Percentiles rank a stretch among this genome's conserved stretches.
These are phyloP conservation scores for Agonopterix alstromeriana DNA, from an alignment of 2,888 invertebrate species.

Conservation along the genomic window DNA sequence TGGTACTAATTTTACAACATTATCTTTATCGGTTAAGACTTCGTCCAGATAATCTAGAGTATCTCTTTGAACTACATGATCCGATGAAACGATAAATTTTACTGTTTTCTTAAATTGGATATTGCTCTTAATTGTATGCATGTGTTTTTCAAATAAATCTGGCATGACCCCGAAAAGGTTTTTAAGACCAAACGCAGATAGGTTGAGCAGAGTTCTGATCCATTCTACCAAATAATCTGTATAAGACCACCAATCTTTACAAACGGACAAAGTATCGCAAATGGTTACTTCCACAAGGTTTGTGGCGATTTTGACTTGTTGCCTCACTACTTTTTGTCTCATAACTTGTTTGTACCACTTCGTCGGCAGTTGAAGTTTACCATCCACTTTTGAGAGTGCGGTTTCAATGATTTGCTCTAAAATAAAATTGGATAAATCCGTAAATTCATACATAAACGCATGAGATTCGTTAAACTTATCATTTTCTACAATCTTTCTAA, in stretches of 20 bases:
- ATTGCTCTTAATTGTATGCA: constrained; percentile 25
- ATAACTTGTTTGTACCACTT: constrained; percentile 27
- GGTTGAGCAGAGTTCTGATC: constrained; percentile 27
- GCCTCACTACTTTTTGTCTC: constrained; percentile 33
- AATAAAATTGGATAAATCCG: constrained; percentile 35
- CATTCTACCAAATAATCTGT: constrained; percentile 35
- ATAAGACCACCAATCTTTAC: constrained; percentile 28
- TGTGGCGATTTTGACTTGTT: constrained; percentile 33
- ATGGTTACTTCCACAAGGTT: constrained; percentile 27
- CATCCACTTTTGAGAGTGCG: constrained; percentile 22
- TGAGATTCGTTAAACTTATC: constrained; percentile 21
- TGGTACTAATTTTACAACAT: constrained; percentile 20
- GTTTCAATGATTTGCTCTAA: constrained; percentile 26
- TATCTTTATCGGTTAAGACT: constrained; percentile 27
- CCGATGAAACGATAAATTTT: constrained; percentile 17
- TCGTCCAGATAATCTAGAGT: constrained; percentile 41
- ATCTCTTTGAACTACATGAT: constrained; percentile 27
- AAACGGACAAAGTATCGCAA: constrained; percentile 30
- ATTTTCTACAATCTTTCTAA: constrained; percentile 19
- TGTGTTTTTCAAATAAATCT: constrained; percentile 22
- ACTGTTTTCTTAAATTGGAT: constrained; percentile 27
- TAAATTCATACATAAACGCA: constrained; percentile 32
- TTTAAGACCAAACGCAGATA: constrained; percentile 17
- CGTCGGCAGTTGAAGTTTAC: constrained; percentile 15
- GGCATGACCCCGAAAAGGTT: constrained; percentile 23